A percentile compares a stretch with the other conserved stretches of the same genome.
These are phyloP conservation scores for Cyrtodaria siliqua DNA, from an alignment of 2,888 invertebrate species.

Conservation along the genomic window DNA sequence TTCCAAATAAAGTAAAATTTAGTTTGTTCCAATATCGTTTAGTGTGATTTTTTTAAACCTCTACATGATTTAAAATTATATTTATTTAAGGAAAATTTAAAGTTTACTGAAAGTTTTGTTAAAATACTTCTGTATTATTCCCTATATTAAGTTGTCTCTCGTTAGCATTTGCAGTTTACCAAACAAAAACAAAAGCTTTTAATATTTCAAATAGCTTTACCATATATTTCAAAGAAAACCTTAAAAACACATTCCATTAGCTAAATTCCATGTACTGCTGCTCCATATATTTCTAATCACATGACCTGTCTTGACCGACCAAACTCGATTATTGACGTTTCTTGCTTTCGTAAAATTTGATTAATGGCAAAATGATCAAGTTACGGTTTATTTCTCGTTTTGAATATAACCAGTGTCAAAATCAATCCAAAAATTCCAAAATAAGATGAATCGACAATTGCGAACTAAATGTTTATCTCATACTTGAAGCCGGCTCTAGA, in stretches of 20 bases:
- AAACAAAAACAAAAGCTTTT: no score
- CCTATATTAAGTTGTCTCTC: neutral
- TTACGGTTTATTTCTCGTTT: slow-evolving; percentile 53
- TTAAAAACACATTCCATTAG: no score
- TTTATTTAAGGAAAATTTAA: no score
- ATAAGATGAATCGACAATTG: slow-evolving; percentile 26
- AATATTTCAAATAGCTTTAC: no score
- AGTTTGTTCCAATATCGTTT: no score
- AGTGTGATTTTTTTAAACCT: no score
- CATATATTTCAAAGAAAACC: no score
- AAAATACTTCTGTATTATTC: slow-evolving; percentile 2
- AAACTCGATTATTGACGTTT: slow-evolving; percentile 52
- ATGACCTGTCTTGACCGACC: slow-evolving; percentile 40
- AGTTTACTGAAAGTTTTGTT: no score
- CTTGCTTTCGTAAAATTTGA: slow-evolving; percentile 45
- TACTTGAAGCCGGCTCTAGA: slow-evolving; percentile 23
- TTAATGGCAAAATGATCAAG: slow-evolving; percentile 56
- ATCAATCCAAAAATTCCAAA: slow-evolving; percentile 32
- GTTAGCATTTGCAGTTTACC: no score
- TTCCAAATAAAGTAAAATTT: no score
- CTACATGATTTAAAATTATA: no score
- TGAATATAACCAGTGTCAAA: slow-evolving; percentile 40
- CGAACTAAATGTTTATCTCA: slow-evolving; percentile 37
- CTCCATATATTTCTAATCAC: slow-evolving; percentile 11
- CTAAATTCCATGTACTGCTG: neutral